A percentile compares a stretch with the other conserved stretches of the same genome.
phyloP scores from a whole-genome alignment of 2,797 vertebrate species.

The Trachurus trachurus region DNA sequence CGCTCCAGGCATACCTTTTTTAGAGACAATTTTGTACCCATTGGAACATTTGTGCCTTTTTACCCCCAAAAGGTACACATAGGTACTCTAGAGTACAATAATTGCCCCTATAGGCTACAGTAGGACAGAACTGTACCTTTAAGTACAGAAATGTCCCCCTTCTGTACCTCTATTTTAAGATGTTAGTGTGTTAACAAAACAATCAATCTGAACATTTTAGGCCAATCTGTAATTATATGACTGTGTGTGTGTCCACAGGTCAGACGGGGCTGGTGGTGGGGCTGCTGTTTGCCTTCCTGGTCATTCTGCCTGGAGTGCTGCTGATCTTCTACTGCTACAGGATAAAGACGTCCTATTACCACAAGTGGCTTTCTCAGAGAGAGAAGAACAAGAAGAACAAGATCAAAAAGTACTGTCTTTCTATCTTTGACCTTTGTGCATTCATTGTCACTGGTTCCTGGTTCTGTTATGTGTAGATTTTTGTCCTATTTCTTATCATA shows the following conservation, averaged over 20 bases:
- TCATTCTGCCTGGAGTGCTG: slow-evolving; percentile 86
- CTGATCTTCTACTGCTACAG: slow-evolving; percentile 87
- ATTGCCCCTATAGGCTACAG: too few species aligned
- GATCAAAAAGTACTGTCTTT: slow-evolving; percentile 76
- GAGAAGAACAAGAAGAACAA: slow-evolving; percentile 85
- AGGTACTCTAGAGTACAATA: too few species aligned
- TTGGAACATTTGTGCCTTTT: too few species aligned
- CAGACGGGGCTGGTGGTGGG: slow-evolving; percentile 81
- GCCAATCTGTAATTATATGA: too few species aligned
- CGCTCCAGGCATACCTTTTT: too few species aligned
- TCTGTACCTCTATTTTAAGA: too few species aligned
- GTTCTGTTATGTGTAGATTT: background rate
- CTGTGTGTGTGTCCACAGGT: slow-evolving; percentile 76
- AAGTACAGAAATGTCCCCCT: too few species aligned
- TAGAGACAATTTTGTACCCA: too few species aligned
- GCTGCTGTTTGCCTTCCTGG: slow-evolving; percentile 88
- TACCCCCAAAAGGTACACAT: too few species aligned
- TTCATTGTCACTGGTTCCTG: background rate
- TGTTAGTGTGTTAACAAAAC: too few species aligned
- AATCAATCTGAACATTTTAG: too few species aligned
- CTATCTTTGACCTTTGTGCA: background rate
- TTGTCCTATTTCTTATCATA: background rate
- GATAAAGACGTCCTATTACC: slow-evolving; percentile 83
- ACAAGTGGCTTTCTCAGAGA: slow-evolving; percentile 83
- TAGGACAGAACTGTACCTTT: too few species aligned